phyloP scores from a whole-genome alignment of 2,797 vertebrate species.

The Crocidura indochinensis region DNA sequence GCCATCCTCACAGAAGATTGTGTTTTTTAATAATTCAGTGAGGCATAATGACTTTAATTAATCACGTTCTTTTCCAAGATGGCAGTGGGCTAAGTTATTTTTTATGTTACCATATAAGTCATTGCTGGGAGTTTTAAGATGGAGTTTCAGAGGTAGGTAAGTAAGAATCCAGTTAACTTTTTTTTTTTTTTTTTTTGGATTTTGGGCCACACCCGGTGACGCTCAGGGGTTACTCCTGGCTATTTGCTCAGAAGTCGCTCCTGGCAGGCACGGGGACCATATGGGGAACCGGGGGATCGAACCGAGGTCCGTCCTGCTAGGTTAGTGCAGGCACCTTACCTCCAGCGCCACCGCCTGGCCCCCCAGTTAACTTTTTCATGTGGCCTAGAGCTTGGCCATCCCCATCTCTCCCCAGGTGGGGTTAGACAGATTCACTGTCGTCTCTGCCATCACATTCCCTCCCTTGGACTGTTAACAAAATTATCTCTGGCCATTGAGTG shows the following conservation, averaged over 20 bases:
- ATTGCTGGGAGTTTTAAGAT: slow-evolving; percentile 68
- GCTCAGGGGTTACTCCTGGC: too few relatives aligned
- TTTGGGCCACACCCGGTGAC: too few relatives aligned
- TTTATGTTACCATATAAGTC: slow-evolving; percentile 63
- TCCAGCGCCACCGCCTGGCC: too few relatives aligned
- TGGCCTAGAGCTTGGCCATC: neutral
- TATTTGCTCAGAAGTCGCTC: too few relatives aligned
- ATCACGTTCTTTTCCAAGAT: slow-evolving; percentile 82
- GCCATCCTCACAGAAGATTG: slow-evolving; percentile 79
- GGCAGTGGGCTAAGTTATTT: slow-evolving; percentile 81
- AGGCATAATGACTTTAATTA: slow-evolving; percentile 88
- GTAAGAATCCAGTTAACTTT: slow-evolving; percentile 51
- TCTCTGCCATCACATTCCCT: neutral
- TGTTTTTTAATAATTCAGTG: slow-evolving; percentile 86
- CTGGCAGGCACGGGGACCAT: too few relatives aligned
- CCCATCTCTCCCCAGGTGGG: neutral
- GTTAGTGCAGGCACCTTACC: too few relatives aligned
- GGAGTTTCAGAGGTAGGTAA: neutral
- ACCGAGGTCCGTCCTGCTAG: too few relatives aligned
- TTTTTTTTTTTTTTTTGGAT: too few relatives aligned
- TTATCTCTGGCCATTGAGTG: slow-evolving; percentile 44
- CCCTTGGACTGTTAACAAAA: slow-evolving; percentile 56
- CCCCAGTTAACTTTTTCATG: slow-evolving; percentile 51
- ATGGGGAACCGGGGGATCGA: too few relatives aligned
- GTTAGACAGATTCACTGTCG: neutral